A percentile compares a stretch with the other conserved stretches of the same genome.
Evolutionary conservation across 2,888 invertebrate genomes (phyloP).

Genomic region (Oligia strigilis): DNA sequence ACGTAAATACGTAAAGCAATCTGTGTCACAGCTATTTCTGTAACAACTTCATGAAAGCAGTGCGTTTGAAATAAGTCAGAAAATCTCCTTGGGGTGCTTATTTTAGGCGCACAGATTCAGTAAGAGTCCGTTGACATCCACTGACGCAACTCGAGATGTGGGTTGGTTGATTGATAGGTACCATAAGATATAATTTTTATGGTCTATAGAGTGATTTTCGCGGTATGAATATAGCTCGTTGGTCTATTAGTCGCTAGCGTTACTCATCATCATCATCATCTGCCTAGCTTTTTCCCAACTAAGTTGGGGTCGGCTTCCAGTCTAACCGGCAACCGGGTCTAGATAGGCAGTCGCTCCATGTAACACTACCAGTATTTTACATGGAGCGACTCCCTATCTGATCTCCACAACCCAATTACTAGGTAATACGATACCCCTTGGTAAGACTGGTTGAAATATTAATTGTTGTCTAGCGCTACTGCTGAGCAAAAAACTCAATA

Average conservation of each 20-base stretch:
- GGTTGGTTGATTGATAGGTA: not conserved
- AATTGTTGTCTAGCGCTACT: too few relatives aligned
- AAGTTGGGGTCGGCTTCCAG: too few relatives aligned
- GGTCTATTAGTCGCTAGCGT: not conserved
- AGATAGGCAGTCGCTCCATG: too few relatives aligned
- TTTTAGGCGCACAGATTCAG: conserved; percentile 33
- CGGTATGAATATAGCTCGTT: not conserved
- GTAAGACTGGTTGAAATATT: too few relatives aligned
- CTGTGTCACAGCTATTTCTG: conserved; percentile 58
- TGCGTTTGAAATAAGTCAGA: conserved; percentile 34
- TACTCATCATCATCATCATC: too few relatives aligned
- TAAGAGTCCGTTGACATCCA: conserved; percentile 4
- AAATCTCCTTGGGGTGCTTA: conserved; percentile 40
- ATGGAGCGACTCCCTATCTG: too few relatives aligned
- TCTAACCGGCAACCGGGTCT: too few relatives aligned
- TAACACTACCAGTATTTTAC: too few relatives aligned
- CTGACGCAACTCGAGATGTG: not conserved
- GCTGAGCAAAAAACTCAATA: not conserved
- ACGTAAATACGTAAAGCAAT: conserved; percentile 21
- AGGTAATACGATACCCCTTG: too few relatives aligned
- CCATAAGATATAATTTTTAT: not conserved
- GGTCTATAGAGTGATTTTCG: not conserved
- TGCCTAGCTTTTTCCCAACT: too few relatives aligned
- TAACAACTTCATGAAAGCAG: conserved; percentile 22
- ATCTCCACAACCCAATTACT: too few relatives aligned